A percentile compares a stretch with the other conserved stretches of the same genome.
These are phyloP conservation scores for Dermatemys mawii DNA, from an alignment of 2,113 vertebrate species.

Conservation along the genomic window DNA sequence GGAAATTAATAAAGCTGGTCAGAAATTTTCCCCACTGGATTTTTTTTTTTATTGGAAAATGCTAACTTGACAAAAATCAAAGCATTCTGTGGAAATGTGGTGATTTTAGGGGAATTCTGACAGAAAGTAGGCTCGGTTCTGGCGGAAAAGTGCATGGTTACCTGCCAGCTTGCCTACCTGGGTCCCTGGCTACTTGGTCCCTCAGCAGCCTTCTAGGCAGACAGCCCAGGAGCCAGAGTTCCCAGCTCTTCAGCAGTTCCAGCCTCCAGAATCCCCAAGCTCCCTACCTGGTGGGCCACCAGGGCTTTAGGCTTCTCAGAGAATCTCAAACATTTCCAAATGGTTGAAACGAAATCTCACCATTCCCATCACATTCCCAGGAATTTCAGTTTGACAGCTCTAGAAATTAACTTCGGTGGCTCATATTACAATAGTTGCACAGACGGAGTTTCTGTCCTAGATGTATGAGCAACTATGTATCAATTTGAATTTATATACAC, in stretches of 20 bases:
- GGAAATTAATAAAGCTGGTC: neutral
- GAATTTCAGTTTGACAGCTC: neutral
- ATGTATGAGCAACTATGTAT: conserved; percentile 16
- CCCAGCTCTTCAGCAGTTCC: neutral
- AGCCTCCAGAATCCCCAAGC: neutral
- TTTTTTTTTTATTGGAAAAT: neutral
- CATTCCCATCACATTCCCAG: neutral
- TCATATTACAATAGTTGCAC: neutral
- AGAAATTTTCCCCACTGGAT: neutral
- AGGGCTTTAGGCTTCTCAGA: neutral
- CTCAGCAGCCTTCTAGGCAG: too few relatives aligned
- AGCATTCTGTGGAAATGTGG: neutral
- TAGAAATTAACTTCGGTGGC: neutral
- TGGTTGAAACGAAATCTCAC: neutral
- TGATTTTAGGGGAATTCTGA: neutral
- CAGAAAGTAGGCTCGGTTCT: neutral
- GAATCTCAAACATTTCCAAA: neutral
- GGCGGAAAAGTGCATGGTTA: neutral
- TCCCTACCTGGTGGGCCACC: neutral
- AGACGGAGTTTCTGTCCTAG: conserved; percentile 21
- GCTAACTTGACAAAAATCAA: neutral
- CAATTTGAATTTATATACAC: conserved; percentile 31
- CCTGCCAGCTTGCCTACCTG: neutral
- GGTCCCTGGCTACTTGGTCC: neutral
- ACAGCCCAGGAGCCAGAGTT: neutral